Evolutionary conservation across 2,797 vertebrate genomes (phyloP), one percentile per base, ranked within the genome.

Genomic region (Hapalemur alaotrensis): DNA sequence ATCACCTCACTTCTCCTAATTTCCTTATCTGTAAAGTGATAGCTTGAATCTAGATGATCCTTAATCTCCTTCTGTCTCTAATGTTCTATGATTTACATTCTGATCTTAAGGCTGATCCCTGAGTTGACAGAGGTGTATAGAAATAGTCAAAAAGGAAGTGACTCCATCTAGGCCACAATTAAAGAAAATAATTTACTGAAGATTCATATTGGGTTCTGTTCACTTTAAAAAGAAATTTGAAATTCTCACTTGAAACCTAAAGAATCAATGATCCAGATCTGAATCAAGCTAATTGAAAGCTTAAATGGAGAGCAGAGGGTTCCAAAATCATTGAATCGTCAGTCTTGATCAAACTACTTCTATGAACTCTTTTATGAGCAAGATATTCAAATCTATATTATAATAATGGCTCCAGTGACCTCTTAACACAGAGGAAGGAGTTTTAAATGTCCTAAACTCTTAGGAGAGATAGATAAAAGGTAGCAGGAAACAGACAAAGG

Each of bases 191-290:
- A 94, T 73, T 87, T 67, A 38, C 59, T 83, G 48, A 95, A 92
- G 38, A 76, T 78, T 89, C 38, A 32, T 57, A 72, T 20, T 84
- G 25, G n/a, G 9, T 35, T 91, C 86, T 23, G 15, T 87, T 91
- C 30, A 67, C n/a, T 95, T 92, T 78, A 73, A 87, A 92, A 94
- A 92, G 41, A 96, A 92, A 76, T 80, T 15, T 89, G 80, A 95
- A 96, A 88, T 59, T 69, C 48, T 80, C 8, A 50, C 17, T 14
- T 54, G 57, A 97, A 96, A 86, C 25, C 59, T 78, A 54, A 92
- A 96, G 69, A 91, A 80, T 76, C 89, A 93, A 67, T 83, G n/a
- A 30, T 73, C 65, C 38, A 38, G 32, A 76, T 93, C 63, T 23
- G 52, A 93, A 93, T 70, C 41, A 88, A 94, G 41, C 65, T 80